Percentiles rank a stretch among this genome's conserved stretches.
These are phyloP conservation scores for Cepphus grylle DNA, from an alignment of 2,113 vertebrate species.

Conservation along the genomic window DNA sequence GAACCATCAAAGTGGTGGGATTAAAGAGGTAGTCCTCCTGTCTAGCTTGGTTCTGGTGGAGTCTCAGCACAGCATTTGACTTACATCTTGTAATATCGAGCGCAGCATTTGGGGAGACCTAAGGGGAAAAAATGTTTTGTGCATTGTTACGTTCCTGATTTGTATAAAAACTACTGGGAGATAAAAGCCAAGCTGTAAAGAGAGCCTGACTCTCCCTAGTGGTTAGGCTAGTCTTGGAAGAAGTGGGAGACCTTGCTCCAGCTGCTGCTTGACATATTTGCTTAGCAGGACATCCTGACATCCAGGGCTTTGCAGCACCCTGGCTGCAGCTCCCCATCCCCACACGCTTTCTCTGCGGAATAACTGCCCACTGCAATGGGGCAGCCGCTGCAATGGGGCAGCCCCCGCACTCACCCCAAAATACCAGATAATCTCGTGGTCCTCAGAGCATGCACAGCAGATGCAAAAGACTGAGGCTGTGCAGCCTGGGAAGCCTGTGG, in stretches of 20 bases:
- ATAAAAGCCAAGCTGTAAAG: not conserved
- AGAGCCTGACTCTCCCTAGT: not conserved
- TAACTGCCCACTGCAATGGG: rapidly evolving
- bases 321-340: not conserved
- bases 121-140: not conserved
- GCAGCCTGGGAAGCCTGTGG: not conserved
- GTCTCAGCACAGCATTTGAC: not conserved
- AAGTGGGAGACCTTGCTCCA: not conserved
- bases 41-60: not conserved
- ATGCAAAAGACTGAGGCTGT: not conserved
- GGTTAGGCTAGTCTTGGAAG: not conserved
- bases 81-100: not conserved
- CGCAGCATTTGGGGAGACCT: not conserved
- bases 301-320: not conserved
- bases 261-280: not conserved
- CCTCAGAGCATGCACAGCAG: not conserved
- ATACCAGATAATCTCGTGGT: rapidly evolving
- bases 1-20: rapidly evolving
- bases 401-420: rapidly evolving
- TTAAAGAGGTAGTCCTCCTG: not conserved
- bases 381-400: rapidly evolving
- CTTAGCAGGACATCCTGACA: not conserved
- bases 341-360: rapidly evolving
- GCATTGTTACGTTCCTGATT: not conserved
- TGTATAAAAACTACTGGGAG: not conserved